Conservation (phyloP, 2,113 vertebrate species). For the Ceuthmochares aereus region DNA sequence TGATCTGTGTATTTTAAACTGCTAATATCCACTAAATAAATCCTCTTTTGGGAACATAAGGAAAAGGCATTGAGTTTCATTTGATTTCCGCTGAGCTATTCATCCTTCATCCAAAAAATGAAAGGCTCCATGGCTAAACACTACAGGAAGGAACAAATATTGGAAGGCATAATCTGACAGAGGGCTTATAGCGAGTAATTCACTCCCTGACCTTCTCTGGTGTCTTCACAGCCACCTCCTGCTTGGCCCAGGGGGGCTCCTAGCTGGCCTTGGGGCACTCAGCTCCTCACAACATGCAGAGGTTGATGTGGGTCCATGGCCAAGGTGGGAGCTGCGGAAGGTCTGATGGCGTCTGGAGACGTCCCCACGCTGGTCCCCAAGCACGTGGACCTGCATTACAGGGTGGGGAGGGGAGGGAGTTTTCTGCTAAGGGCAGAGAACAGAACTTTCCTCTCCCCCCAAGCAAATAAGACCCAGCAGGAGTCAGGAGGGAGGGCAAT, state of each 20-base stretch:
- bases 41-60: neutral
- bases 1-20: neutral
- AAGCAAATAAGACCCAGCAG: neutral
- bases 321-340: neutral
- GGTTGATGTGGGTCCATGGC: fast-evolving
- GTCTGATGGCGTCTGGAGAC: neutral
- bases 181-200: neutral
- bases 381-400: fast-evolving
- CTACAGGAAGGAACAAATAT: neutral
- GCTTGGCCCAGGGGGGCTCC: neutral
- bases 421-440: neutral
- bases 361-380: neutral
- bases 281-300: neutral
- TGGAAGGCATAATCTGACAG: neutral
- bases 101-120: neutral
- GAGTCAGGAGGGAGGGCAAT: neutral
- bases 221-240: neutral
- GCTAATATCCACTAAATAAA: slow-evolving; percentile 42
- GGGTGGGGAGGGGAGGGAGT: fast-evolving
- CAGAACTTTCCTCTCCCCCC: neutral
- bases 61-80: neutral
- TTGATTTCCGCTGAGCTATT: neutral
- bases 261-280: neutral
- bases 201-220: neutral
- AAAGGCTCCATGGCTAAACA: neutral